phyloP scores from a whole-genome alignment of 2,797 vertebrate species.

The Miichthys miiuy region DNA sequence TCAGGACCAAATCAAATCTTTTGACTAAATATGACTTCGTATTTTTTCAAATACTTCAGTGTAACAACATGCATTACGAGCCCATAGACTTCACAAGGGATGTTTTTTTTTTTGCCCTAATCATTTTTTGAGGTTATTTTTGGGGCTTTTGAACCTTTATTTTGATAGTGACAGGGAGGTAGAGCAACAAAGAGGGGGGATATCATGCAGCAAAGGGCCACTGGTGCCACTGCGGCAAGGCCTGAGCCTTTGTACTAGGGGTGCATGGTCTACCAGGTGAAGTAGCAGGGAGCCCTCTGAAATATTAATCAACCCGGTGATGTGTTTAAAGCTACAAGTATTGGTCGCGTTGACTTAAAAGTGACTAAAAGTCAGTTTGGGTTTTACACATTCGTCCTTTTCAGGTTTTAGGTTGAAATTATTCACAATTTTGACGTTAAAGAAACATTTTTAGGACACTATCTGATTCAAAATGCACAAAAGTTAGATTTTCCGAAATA shows the following conservation, averaged over 20 bases:
- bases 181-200: no score
- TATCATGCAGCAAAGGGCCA: no score
- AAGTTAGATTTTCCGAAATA: background rate
- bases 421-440: background rate
- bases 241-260: no score
- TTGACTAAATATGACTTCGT: background rate
- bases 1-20: conserved; percentile 25
- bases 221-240: no score
- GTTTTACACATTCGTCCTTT: background rate
- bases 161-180: no score
- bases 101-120: no score
- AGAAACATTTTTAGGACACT: background rate
- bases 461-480: background rate
- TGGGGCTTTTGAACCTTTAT: no score
- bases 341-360: no score
- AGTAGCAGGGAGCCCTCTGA: no score
- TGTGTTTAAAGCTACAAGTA: background rate
- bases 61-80: background rate
- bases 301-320: background rate
- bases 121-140: no score
- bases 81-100: background rate
- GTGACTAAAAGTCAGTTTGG: background rate
- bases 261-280: no score
- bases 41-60: background rate
- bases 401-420: background rate